phyloP scores from a whole-genome alignment of 2,797 vertebrate species.

The Nyctalus aviator region DNA sequence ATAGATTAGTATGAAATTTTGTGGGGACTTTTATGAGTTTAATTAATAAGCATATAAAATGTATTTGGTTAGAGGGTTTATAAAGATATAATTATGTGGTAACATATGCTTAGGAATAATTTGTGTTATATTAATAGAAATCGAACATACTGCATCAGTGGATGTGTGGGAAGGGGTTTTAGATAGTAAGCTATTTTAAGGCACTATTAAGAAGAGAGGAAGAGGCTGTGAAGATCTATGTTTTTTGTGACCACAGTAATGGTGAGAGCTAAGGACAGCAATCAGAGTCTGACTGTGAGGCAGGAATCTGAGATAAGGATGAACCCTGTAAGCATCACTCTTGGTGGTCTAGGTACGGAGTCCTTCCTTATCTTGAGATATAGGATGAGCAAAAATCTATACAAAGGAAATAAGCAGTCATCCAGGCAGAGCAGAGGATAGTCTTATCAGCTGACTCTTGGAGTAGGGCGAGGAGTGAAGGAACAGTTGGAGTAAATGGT shows the following conservation, averaged over 20 bases:
- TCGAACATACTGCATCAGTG: conserved; percentile 17
- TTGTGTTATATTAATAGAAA: conserved; percentile 52
- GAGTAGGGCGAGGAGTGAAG: not conserved
- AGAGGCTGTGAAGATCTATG: not conserved
- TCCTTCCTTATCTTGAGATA: not conserved
- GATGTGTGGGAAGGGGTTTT: not conserved
- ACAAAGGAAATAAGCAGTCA: not conserved
- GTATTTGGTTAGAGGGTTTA: conserved; percentile 60
- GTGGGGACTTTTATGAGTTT: conserved; percentile 63
- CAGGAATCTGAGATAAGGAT: not conserved
- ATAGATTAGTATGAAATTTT: conserved; percentile 54
- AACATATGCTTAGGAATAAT: conserved; percentile 39
- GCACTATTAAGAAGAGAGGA: not conserved
- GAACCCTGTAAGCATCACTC: not conserved
- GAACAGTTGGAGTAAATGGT: not conserved
- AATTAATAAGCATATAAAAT: conserved; percentile 65
- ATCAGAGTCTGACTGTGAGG: not conserved
- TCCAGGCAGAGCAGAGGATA: not conserved
- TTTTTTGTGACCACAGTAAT: not conserved
- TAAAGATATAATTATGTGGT: conserved; percentile 48
- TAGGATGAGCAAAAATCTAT: not conserved
- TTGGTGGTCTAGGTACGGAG: not conserved
- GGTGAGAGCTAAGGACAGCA: not conserved
- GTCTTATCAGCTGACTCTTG: not conserved
- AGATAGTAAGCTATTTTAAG: not conserved